Conservation (phyloP, 2,113 vertebrate species). For the Anthoscopus minutus region DNA sequence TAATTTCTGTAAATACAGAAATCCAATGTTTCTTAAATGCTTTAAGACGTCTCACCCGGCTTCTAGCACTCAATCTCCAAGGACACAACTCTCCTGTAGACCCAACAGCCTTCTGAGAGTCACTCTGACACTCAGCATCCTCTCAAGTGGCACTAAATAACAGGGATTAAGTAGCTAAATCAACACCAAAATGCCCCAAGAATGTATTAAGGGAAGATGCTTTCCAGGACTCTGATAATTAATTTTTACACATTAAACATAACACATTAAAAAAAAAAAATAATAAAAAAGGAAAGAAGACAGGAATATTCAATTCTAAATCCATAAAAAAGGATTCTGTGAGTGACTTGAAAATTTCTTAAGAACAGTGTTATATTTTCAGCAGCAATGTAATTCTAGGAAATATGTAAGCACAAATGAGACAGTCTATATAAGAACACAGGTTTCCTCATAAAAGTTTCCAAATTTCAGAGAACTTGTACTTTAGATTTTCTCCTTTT, state of each 20-base stretch:
- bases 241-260: neutral
- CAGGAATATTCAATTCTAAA: neutral
- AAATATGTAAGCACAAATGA: neutral
- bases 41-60: neutral
- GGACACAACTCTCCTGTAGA: neutral
- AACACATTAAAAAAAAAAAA: neutral
- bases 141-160: neutral
- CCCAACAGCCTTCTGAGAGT: neutral
- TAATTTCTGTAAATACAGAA: neutral
- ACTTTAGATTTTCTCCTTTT: neutral
- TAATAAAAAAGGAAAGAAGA: fast-evolving
- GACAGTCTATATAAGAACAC: neutral
- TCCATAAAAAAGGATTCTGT: neutral
- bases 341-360: neutral
- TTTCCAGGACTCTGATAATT: neutral
- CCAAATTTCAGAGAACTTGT: neutral
- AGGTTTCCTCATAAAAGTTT: neutral
- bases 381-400: neutral
- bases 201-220: neutral
- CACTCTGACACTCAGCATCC: neutral
- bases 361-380: neutral
- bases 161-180: neutral
- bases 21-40: neutral
- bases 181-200: neutral
- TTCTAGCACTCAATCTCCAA: neutral